Evolutionary conservation across 2,888 invertebrate species (phyloP).

Genomic region (Temnothorax rugatulus): DNA sequence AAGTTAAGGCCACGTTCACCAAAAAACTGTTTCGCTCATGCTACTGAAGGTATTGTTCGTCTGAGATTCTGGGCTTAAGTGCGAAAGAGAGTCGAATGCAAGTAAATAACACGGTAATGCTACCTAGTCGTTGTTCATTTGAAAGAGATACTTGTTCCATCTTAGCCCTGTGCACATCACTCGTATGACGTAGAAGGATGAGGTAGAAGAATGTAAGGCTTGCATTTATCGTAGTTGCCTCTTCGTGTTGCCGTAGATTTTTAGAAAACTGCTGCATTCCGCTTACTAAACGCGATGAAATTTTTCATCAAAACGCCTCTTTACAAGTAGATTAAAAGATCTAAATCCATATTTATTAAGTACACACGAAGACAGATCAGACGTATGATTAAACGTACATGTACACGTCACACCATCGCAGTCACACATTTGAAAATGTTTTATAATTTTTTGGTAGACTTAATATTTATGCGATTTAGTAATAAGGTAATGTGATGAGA

Average conservation of each 20-base stretch:
- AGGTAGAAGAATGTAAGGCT: conserved; percentile 51
- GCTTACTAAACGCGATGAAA: background rate
- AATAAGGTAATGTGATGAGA: background rate
- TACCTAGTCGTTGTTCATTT: conserved; percentile 53
- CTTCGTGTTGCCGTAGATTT: background rate
- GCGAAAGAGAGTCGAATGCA: conserved; percentile 57
- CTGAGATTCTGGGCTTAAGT: conserved; percentile 72
- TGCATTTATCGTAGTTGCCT: conserved; percentile 16
- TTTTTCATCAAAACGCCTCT: background rate
- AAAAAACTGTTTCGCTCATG: conserved; percentile 81
- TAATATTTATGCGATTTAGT: conserved; percentile 15
- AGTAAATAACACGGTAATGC: conserved; percentile 53
- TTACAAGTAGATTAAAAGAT: conserved; percentile 9
- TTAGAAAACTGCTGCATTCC: conserved; percentile 7
- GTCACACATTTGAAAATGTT: background rate
- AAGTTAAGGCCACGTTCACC: conserved; percentile 83
- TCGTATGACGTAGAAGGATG: conserved; percentile 35
- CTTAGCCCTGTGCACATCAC: conserved; percentile 38
- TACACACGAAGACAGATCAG: background rate
- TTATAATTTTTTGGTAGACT: conserved; percentile 2
- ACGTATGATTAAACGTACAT: background rate
- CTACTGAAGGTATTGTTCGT: conserved; percentile 82
- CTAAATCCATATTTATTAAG: background rate
- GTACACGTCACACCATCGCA: background rate
- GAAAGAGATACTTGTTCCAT: conserved; percentile 41